Base-by-base conservation (phyloP, 2,888 invertebrate species). In the Proisotoma minuta region DNA sequence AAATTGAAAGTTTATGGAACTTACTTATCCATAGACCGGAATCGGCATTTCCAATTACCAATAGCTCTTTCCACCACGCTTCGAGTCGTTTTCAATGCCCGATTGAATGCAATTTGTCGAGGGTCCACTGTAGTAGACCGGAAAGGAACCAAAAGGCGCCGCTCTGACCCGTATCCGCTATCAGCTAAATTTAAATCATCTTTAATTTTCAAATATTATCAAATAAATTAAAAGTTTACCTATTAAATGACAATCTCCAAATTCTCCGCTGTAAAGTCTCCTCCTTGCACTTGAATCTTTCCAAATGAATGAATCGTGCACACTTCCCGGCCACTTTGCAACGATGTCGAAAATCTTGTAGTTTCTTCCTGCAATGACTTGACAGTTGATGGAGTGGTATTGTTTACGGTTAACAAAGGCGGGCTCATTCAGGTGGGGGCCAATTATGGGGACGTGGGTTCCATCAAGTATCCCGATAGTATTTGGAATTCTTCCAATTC, bases 271-370 rank as follows among this genome's bases (percentile, higher is more conserved):
- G 12, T 27, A 20, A 1, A 65, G 20, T 40, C 59, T 1, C 23
- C 18, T 15, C 34, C 57, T 20, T 2, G 62, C 52, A 22, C 52
- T 28, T 23, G 52, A 52, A 5, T 59, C 12, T 51, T 49, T 22
- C 61, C 61, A 65, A 34, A 65, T 62, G n/a, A 57, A 52, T 1
- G 54, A 40, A 28, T 65, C 65, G 29, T 65, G 62, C 1, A 52
- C 59, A 3, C 48, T 48, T 1, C 65, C 65, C 1, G 65, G 65
- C 65, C 62, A 65, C 39, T 59, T 58, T 1, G 65, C 65, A 2
- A 62, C 62, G 1, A 59, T 20, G 18, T 65, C 65, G 5, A 51
- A 29, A 2, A 65, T 51, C 22, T 62, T 60, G 23, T 61, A 61
- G 2, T 59, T 8, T 12, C n/a, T 43, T 20, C 57, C 52, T 1